Percentiles rank a stretch among this genome's conserved stretches.
Conservation (phyloP, 2,888 invertebrate species). For the Nomada ruficornis region DNA sequence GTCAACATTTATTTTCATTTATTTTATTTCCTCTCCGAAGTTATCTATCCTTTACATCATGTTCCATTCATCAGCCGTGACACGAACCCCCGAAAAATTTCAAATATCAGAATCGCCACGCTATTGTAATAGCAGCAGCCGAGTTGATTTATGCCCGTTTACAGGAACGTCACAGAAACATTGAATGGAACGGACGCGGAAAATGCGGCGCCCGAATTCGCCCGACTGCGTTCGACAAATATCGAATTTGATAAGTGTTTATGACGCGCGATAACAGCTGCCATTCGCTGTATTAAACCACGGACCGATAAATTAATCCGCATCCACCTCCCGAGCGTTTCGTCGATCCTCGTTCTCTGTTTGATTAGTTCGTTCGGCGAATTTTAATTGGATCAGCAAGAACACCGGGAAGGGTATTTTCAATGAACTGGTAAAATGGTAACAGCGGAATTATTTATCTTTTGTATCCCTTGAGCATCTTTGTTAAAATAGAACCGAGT, state of each 20-base stretch:
- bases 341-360: neutral
- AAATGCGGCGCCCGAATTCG: slow-evolving; percentile 22
- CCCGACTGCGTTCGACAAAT: slow-evolving; percentile 44
- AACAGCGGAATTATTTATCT: no score
- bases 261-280: slow-evolving; percentile 47
- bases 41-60: neutral
- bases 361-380: no score
- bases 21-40: neutral
- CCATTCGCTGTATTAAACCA: slow-evolving; percentile 40
- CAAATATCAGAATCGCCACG: neutral
- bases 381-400: no score
- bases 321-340: neutral
- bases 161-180: neutral
- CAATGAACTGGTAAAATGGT: no score
- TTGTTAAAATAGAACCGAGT: no score
- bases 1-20: neutral
- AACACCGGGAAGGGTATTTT: no score
- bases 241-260: slow-evolving; percentile 57
- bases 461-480: no score
- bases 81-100: slow-evolving; percentile 6
- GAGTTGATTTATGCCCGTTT: slow-evolving; percentile 20
- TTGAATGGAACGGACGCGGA: slow-evolving; percentile 23
- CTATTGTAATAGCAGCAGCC: slow-evolving; percentile 14
- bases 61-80: slow-evolving; percentile 6
- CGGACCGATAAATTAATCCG: slow-evolving; percentile 49